A percentile compares a stretch with the other conserved stretches of the same genome.
These are phyloP conservation scores for Alauda arvensis DNA, from an alignment of 2,797 vertebrate species.

Conservation along the genomic window DNA sequence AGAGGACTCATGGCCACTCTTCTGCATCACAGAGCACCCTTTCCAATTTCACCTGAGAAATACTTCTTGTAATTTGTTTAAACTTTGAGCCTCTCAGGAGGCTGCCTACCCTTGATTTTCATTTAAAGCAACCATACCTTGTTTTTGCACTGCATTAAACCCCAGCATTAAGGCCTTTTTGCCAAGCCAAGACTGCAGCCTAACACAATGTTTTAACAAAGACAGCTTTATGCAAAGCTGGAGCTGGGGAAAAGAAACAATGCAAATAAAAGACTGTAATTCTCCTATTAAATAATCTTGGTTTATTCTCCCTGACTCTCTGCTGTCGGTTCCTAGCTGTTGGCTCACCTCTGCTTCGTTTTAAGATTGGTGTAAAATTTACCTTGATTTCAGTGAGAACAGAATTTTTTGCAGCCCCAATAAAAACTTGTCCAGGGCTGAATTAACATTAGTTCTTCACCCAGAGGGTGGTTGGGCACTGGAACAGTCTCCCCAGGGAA, in stretches of 20 bases:
- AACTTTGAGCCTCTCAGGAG: constrained; percentile 25
- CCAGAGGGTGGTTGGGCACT: background rate
- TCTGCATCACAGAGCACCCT: constrained; percentile 50
- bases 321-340: background rate
- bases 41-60: constrained; percentile 52
- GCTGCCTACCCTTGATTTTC: constrained; percentile 4
- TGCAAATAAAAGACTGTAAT: constrained; percentile 5
- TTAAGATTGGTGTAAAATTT: background rate
- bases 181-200: background rate
- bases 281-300: constrained; percentile 2
- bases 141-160: background rate
- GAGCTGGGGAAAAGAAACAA: background rate
- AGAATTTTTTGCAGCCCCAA: background rate
- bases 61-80: constrained; percentile 47
- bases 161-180: background rate
- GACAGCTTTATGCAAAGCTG: constrained; percentile 13
- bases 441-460: background rate
- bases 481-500: background rate
- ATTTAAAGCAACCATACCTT: constrained; percentile 6
- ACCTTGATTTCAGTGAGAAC: background rate
- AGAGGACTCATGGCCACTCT: constrained; percentile 42
- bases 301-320: background rate
- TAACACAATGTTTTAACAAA: background rate
- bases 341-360: background rate
- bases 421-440: background rate